Evolutionary conservation across 2,888 invertebrate genomes (phyloP).

Genomic region (Apamea sordens): DNA sequence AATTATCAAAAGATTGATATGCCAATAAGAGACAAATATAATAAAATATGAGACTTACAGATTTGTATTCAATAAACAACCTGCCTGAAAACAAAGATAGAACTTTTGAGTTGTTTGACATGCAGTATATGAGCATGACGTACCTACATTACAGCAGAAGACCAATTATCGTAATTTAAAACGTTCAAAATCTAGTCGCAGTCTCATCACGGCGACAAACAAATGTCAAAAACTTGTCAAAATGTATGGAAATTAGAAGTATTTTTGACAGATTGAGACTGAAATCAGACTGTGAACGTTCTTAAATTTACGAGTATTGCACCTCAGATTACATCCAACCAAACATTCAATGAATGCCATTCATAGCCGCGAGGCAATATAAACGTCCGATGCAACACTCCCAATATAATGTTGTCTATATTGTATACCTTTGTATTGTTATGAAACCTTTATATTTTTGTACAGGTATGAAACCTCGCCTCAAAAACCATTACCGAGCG

Average conservation of each 20-base stretch:
- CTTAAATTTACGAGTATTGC: too few species aligned
- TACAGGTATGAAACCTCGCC: slow-evolving; percentile 96
- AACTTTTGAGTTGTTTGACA: not conserved
- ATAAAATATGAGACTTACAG: not conserved
- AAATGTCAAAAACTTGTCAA: too few species aligned
- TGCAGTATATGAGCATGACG: not conserved
- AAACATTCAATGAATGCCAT: slow-evolving; percentile 5
- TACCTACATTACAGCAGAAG: not conserved
- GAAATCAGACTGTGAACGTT: too few species aligned
- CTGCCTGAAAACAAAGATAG: not conserved
- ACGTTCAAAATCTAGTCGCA: too few species aligned
- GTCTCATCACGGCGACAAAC: too few species aligned
- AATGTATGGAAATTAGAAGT: too few species aligned
- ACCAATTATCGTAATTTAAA: too few species aligned
- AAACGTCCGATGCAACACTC: slow-evolving; percentile 3
- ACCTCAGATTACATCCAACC: not conserved
- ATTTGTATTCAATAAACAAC: not conserved
- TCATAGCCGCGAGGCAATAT: not conserved
- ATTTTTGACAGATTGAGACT: too few species aligned
- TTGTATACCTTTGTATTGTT: slow-evolving; percentile 90
- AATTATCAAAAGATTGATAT: not conserved
- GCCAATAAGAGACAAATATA: too few species aligned
- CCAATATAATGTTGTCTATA: not conserved
- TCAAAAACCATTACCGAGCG: slow-evolving; percentile 98
- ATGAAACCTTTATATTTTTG: slow-evolving; percentile 92